Conservation (phyloP, 2,797 vertebrate species). For the Spinibarbus caldwelli region DNA sequence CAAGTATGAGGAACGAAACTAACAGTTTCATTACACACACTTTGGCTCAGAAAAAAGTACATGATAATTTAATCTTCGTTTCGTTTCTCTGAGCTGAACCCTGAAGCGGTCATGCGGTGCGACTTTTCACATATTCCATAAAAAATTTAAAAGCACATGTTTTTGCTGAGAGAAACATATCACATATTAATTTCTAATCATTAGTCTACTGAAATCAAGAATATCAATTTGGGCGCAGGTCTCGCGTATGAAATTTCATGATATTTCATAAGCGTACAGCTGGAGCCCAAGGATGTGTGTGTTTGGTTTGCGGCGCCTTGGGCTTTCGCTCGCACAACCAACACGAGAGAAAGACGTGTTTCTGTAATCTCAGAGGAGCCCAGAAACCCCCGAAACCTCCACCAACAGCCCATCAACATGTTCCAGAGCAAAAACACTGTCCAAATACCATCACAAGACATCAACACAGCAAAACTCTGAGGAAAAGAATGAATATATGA, state of each 20-base stretch:
- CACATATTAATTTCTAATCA: slow-evolving; percentile 23
- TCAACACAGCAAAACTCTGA: background rate
- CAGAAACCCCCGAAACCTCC: slow-evolving; percentile 46
- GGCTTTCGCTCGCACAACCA: slow-evolving; percentile 58
- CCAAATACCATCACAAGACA: slow-evolving; percentile 2
- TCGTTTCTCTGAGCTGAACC: background rate
- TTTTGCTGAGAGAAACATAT: background rate
- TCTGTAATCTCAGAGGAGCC: slow-evolving; percentile 42
- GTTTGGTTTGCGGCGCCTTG: slow-evolving; percentile 57
- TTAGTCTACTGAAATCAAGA: background rate
- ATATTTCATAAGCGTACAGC: slow-evolving; percentile 73
- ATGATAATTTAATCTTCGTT: background rate
- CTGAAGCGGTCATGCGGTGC: background rate
- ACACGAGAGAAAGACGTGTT: slow-evolving; percentile 51
- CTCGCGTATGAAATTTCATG: slow-evolving; percentile 33
- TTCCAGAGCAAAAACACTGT: slow-evolving; percentile 21
- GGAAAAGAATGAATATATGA: background rate
- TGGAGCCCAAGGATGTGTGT: slow-evolving; percentile 61
- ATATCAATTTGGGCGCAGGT: background rate
- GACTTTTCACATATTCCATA: background rate
- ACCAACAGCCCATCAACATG: slow-evolving; percentile 30
- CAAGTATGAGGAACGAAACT: background rate
- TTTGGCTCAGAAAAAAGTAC: background rate
- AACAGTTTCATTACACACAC: background rate
- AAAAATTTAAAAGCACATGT: background rate